phyloP scores from a whole-genome alignment of 2,113 vertebrate species.

The Ploceus nigricollis region DNA sequence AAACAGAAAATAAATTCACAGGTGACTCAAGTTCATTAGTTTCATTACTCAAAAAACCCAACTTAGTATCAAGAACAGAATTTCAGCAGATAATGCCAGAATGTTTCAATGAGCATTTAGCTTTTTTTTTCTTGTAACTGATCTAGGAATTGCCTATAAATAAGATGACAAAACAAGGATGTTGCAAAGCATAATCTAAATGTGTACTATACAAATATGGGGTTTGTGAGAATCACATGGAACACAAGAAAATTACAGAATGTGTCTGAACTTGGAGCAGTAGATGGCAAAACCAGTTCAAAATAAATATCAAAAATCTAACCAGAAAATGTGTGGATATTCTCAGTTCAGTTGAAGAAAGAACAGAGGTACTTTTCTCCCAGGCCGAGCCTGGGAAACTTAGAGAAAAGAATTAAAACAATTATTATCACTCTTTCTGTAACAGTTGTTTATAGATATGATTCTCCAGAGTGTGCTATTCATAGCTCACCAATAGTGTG shows the following conservation, averaged over 20 bases:
- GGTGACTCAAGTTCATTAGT: neutral
- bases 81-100: neutral
- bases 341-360: no score
- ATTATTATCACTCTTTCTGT: no score
- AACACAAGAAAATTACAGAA: neutral
- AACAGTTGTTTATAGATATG: no score
- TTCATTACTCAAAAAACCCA: neutral
- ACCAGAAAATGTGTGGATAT: neutral
- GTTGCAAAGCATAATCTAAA: neutral
- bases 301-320: neutral
- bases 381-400: no score
- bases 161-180: neutral
- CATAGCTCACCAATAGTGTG: no score
- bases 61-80: neutral
- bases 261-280: neutral
- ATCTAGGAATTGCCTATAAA: neutral
- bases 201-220: neutral
- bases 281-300: neutral
- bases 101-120: neutral
- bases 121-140: neutral
- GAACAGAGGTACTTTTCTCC: no score
- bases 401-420: no score
- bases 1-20: neutral
- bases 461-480: no score
- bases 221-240: neutral